Conservation (phyloP, 2,888 invertebrate genomes). For the Sarcophaga variegata region DNA sequence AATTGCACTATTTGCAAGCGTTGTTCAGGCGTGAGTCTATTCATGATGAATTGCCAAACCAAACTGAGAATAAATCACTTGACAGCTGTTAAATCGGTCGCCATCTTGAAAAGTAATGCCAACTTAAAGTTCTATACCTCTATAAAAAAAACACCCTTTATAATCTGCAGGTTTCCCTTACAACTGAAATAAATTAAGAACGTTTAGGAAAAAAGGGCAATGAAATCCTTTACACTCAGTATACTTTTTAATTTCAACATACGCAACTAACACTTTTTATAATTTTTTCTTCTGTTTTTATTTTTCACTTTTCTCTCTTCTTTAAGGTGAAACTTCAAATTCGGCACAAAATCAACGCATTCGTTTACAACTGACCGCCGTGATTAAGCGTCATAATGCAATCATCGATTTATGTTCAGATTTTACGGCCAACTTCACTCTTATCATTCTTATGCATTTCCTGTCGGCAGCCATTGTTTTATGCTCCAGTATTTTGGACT, state of each 20-base stretch:
- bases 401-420: constrained; percentile 80
- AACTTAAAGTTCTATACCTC: no score
- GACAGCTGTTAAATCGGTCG: no score
- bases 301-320: neutral
- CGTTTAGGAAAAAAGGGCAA: no score
- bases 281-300: neutral
- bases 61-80: no score
- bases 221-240: no score
- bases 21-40: no score
- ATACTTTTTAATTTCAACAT: neutral
- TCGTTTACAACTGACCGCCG: constrained; percentile 71
- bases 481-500: constrained; percentile 79
- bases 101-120: no score
- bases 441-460: constrained; percentile 80
- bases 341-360: constrained; percentile 73
- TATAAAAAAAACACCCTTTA: no score
- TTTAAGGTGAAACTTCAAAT: constrained; percentile 66
- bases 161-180: no score
- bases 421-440: constrained; percentile 75
- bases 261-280: neutral
- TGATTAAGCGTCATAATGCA: constrained; percentile 78
- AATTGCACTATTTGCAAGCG: no score
- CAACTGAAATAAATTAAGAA: no score
- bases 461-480: constrained; percentile 79
- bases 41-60: no score